Conservation (phyloP, 2,888 invertebrate genomes). For the Diadegma fenestrale region DNA sequence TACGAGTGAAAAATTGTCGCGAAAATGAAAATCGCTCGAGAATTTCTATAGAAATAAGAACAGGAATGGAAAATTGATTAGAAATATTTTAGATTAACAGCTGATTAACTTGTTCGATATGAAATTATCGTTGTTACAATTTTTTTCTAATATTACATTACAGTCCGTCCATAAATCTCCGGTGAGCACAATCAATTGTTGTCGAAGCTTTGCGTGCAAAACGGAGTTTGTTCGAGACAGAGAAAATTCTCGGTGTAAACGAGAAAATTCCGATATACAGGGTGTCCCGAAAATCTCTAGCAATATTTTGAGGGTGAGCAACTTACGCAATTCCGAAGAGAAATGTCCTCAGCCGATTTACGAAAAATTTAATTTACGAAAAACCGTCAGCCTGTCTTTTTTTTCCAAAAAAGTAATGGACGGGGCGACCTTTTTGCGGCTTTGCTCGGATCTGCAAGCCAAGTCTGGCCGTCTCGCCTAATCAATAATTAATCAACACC, state of each 20-base stretch:
- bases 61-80: neutral
- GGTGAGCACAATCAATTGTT: slow-evolving; percentile 5
- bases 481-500: neutral
- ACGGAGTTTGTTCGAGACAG: neutral
- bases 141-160: neutral
- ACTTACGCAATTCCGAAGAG: neutral
- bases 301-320: neutral
- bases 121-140: neutral
- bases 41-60: neutral
- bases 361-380: neutral
- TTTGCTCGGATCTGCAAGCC: neutral
- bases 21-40: neutral
- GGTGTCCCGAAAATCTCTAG: neutral
- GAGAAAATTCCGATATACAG: neutral
- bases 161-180: slow-evolving; percentile 20
- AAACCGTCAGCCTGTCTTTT: neutral
- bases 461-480: neutral
- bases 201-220: slow-evolving; percentile 30
- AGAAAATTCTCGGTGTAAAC: neutral
- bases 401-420: neutral
- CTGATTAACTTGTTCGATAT: neutral
- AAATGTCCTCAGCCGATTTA: neutral
- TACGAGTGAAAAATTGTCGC: neutral
- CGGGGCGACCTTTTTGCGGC: neutral
- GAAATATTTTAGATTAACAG: neutral